Conservation (phyloP, 2,797 vertebrate species). For the Acropternis orthonyx region DNA sequence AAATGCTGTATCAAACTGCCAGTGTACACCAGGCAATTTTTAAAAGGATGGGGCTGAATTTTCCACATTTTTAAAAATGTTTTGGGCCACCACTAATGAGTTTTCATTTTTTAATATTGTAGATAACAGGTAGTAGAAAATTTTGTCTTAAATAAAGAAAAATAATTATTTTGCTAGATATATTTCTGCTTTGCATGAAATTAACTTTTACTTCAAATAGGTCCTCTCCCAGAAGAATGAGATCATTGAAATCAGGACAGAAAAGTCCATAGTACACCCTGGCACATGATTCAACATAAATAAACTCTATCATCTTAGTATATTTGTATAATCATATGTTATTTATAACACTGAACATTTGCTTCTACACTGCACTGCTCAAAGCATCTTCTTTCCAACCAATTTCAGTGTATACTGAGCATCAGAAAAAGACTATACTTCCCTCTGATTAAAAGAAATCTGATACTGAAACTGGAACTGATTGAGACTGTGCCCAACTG, state of each 20-base stretch:
- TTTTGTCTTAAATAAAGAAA: background rate
- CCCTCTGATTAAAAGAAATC: slow-evolving; percentile 43
- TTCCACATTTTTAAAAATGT: background rate
- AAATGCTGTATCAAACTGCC: background rate
- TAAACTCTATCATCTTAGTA: slow-evolving; percentile 12
- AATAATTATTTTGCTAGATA: background rate
- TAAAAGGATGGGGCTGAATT: background rate
- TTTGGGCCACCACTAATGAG: background rate
- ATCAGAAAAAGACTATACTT: slow-evolving; percentile 25
- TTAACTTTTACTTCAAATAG: background rate
- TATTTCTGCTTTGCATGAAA: background rate
- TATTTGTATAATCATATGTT: slow-evolving; percentile 24
- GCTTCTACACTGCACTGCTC: background rate
- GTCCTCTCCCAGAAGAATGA: background rate
- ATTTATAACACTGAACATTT: slow-evolving; percentile 56
- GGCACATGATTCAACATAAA: slow-evolving; percentile 50
- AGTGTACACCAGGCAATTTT: background rate
- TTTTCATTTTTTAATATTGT: background rate
- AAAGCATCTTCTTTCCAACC: slow-evolving; percentile 20
- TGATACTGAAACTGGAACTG: slow-evolving; percentile 24
- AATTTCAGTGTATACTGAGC: background rate
- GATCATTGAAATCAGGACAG: slow-evolving; percentile 25
- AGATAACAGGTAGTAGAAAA: background rate
- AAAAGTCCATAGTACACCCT: slow-evolving; percentile 29
- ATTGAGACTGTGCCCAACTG: slow-evolving; percentile 21